Evolutionary conservation across 2,113 vertebrate species (phyloP).

Genomic region (Nesospiza acunhae): DNA sequence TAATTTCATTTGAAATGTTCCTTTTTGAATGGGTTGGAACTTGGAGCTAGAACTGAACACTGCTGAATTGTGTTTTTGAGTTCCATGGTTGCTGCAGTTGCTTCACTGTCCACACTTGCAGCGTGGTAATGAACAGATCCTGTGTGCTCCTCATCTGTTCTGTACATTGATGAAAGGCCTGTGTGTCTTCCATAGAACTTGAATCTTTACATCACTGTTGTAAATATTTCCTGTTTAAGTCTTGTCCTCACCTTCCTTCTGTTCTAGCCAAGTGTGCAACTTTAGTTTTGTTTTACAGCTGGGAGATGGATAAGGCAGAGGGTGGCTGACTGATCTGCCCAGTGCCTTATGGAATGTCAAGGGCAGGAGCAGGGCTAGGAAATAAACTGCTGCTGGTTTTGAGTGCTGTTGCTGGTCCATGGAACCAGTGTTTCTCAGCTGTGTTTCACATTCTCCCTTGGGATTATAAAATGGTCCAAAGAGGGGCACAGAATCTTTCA

Average conservation of each 20-base stretch:
- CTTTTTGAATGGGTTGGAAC: neutral
- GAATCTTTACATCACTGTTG: neutral
- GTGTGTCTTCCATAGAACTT: neutral
- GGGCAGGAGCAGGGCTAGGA: neutral
- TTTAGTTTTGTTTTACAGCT: neutral
- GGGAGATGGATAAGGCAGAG: neutral
- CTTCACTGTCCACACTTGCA: neutral
- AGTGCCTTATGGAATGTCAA: neutral
- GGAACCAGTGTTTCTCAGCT: neutral
- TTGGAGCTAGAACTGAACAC: neutral
- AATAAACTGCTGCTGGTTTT: neutral
- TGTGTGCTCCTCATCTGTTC: neutral
- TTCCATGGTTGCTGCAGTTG: neutral
- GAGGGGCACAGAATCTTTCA: neutral
- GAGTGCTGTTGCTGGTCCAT: neutral
- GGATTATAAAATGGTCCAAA: neutral
- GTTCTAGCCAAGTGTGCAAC: neutral
- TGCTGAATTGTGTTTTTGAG: neutral
- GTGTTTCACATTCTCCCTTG: neutral
- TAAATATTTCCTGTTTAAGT: neutral
- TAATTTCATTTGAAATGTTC: neutral
- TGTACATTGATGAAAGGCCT: neutral
- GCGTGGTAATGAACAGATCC: neutral
- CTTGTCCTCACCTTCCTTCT: neutral
- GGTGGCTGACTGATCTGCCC: neutral